phyloP scores from a whole-genome alignment of 2,888 invertebrate genomes.

The Callyntrura sp. region DNA sequence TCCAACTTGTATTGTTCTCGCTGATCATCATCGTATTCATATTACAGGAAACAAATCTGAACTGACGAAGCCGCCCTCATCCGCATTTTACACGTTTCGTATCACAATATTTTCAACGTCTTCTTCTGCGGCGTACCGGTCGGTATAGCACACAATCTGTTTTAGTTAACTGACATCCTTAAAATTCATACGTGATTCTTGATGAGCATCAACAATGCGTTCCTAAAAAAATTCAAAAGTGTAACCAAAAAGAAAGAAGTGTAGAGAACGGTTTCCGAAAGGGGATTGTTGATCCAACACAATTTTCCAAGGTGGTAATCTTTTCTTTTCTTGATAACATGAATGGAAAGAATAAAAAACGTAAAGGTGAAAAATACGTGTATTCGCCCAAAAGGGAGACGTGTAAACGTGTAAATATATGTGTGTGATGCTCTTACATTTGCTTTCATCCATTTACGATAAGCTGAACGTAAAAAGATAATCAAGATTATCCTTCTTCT shows the following conservation, averaged over 20 bases:
- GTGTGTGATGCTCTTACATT: background rate
- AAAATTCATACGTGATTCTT: conserved; percentile 74
- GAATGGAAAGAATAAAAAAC: conserved; percentile 37
- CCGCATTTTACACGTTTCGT: conserved; percentile 46
- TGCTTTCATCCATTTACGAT: background rate
- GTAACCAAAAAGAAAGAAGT: conserved; percentile 15
- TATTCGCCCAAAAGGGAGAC: conserved; percentile 1
- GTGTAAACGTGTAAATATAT: no score
- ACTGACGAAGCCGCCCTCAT: conserved; percentile 67
- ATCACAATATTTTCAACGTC: background rate
- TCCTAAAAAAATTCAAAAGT: conserved; percentile 47
- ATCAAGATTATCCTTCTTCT: conserved; percentile 45
- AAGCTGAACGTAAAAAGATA: conserved; percentile 58
- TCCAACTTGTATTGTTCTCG: conserved; percentile 68
- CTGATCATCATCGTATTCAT: conserved; percentile 49
- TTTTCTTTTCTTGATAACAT: background rate
- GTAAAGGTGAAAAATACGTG: conserved; percentile 59
- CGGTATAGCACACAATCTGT: conserved; percentile 46
- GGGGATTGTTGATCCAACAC: conserved; percentile 71
- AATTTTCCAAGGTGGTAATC: conserved; percentile 71
- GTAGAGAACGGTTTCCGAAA: conserved; percentile 51
- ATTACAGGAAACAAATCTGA: conserved; percentile 65
- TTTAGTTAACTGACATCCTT: conserved; percentile 62
- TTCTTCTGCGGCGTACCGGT: background rate
- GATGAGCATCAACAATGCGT: conserved; percentile 64